Evolutionary conservation across 1,140 invertebrate species (phyloP).

Genomic region (Bursaphelenchus mucronatus): DNA sequence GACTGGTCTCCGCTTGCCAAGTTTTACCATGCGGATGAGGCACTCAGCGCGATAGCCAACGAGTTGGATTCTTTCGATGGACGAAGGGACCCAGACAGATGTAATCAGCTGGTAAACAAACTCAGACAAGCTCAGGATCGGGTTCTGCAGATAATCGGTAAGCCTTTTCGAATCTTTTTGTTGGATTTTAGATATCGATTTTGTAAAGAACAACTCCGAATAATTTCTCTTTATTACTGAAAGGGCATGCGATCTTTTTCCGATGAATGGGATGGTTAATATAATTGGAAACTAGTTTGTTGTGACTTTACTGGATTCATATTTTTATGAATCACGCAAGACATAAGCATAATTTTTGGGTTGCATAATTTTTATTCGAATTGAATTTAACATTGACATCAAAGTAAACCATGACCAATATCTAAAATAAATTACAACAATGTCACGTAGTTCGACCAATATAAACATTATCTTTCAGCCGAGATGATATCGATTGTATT

Average conservation of each 20-base stretch:
- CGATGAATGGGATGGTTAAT: constrained; percentile 8
- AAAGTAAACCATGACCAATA: constrained; percentile 1
- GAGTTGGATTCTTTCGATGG: constrained; percentile 98
- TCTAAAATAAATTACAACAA: constrained; percentile 13
- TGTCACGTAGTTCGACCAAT: neutral
- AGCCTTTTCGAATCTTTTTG: constrained; percentile 30
- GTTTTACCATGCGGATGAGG: constrained; percentile 96
- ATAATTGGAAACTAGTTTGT: constrained; percentile 1
- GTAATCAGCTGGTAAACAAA: constrained; percentile 86
- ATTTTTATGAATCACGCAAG: neutral
- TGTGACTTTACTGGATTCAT: constrained; percentile 4
- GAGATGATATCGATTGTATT: constrained; percentile 70
- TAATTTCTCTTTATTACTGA: neutral
- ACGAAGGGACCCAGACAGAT: constrained; percentile 89
- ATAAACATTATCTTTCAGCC: constrained; percentile 70
- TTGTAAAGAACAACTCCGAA: too few relatives aligned
- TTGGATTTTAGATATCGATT: neutral
- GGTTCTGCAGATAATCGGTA: constrained; percentile 57
- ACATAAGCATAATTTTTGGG: too few relatives aligned
- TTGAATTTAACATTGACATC: neutral
- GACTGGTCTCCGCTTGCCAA: constrained; percentile 73
- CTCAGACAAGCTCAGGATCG: constrained; percentile 70
- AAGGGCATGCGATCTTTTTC: constrained; percentile 2
- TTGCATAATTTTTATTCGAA: too few relatives aligned
- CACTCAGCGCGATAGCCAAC: constrained; percentile 69